A percentile compares a stretch with the other conserved stretches of the same genome.
Evolutionary conservation across 2,888 invertebrate species (phyloP).

Genomic region (Augochlorella aurata): DNA sequence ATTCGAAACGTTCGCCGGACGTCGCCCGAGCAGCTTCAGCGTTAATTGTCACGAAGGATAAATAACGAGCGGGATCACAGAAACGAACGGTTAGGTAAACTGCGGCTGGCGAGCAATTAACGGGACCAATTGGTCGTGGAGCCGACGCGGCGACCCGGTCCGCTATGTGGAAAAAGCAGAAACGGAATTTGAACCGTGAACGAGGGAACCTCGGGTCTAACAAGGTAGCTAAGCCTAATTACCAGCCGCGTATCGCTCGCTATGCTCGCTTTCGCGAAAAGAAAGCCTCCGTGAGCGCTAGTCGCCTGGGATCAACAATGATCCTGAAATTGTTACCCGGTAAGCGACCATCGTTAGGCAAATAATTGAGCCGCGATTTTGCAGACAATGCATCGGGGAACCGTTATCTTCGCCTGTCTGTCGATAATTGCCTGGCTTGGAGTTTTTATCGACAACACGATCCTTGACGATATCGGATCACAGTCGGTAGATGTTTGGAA

Average conservation of each 20-base stretch:
- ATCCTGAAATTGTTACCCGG: constrained; percentile 36
- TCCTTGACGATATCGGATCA: not conserved
- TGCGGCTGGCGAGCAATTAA: not conserved
- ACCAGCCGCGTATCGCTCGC: constrained; percentile 1
- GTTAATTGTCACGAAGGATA: not conserved
- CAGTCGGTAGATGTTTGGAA: not conserved
- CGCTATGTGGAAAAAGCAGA: not conserved
- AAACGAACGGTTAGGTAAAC: not conserved
- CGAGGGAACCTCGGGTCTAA: not conserved
- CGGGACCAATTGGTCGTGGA: not conserved
- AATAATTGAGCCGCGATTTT: constrained; percentile 37
- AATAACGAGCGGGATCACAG: not conserved
- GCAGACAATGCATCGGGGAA: constrained; percentile 20
- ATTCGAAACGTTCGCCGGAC: not conserved
- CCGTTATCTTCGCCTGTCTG: constrained; percentile 9
- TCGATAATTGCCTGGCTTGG: not conserved
- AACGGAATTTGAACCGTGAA: not conserved
- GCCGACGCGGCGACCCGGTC: not conserved
- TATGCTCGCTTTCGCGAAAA: constrained; percentile 22
- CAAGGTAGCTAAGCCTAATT: constrained; percentile 31
- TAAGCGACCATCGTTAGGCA: constrained; percentile 34
- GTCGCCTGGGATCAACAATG: constrained; percentile 19
- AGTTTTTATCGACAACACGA: not conserved
- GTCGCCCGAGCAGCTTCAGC: not conserved
- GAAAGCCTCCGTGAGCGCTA: constrained; percentile 18